phyloP scores from a whole-genome alignment of 2,797 vertebrate species.

The Lophotriccus pileatus region DNA sequence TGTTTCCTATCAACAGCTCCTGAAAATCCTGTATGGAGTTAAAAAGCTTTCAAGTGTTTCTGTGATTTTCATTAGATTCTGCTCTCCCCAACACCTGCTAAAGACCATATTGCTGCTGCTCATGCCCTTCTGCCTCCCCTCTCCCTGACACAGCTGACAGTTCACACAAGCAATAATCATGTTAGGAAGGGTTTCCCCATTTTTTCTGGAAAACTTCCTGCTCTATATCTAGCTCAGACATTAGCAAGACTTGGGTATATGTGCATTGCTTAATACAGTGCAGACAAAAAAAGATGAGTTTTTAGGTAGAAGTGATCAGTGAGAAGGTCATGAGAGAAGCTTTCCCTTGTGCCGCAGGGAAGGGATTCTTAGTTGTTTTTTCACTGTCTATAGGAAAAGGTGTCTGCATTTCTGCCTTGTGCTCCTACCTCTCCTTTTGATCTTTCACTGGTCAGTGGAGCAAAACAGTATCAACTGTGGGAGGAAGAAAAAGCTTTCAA shows the following conservation, averaged over 20 bases:
- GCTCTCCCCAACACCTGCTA: constrained; percentile 54
- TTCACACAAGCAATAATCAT: not conserved
- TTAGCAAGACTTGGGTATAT: not conserved
- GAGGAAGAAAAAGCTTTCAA: not conserved
- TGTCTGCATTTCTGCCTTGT: rapidly evolving
- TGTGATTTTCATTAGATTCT: constrained; percentile 58
- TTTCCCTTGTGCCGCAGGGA: not conserved
- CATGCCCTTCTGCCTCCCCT: not conserved
- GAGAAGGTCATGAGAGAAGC: not conserved
- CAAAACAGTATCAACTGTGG: not conserved
- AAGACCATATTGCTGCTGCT: constrained; percentile 22
- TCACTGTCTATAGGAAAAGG: not conserved
- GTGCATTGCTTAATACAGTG: rapidly evolving
- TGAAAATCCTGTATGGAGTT: constrained; percentile 53
- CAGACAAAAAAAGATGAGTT: not conserved
- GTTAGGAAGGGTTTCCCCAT: not conserved
- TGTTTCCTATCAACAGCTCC: constrained; percentile 60
- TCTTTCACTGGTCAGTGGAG: not conserved
- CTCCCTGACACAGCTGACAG: not conserved
- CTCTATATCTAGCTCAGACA: not conserved
- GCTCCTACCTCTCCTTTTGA: not conserved
- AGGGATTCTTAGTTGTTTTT: not conserved
- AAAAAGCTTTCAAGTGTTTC: constrained; percentile 69
- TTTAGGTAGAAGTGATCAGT: not conserved
- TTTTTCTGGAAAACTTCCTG: not conserved